These are phyloP conservation scores for Zaprionus vittiger DNA, from an alignment of 1,140 invertebrate species.

Conservation along the genomic window DNA sequence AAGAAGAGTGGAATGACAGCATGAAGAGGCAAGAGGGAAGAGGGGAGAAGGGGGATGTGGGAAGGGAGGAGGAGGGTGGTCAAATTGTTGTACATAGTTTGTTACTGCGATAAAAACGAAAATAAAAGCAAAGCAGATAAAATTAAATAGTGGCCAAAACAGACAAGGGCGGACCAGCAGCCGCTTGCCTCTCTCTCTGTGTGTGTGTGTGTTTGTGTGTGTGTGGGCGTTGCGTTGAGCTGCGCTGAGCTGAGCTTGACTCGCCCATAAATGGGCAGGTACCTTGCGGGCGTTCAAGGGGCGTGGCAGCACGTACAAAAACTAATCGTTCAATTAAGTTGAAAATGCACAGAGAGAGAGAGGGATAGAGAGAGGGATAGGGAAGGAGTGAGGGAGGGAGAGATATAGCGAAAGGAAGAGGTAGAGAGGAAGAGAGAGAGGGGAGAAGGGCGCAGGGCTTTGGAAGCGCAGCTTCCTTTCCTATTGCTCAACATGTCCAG, in stretches of 20 bases:
- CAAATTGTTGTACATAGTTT: conserved; percentile 73
- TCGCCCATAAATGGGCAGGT: conserved; percentile 10
- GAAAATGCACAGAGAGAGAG: conserved; percentile 14
- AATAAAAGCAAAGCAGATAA: conserved; percentile 72
- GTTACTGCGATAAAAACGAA: conserved; percentile 64
- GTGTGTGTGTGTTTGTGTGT: conserved; percentile 7
- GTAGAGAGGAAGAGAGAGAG: conserved; percentile 9
- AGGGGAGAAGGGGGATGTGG: neutral
- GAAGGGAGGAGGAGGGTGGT: neutral
- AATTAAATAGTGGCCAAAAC: conserved; percentile 75
- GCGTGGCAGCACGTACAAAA: conserved; percentile 66
- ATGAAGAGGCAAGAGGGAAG: too few relatives aligned
- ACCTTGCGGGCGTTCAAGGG: conserved; percentile 8
- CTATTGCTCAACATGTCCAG: conserved; percentile 57
- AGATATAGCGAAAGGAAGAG: too few relatives aligned
- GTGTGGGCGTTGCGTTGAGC: conserved; percentile 10
- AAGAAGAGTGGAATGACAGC: too few relatives aligned
- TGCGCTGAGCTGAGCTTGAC: conserved; percentile 11
- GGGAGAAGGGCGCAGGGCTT: neutral
- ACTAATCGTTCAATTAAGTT: conserved; percentile 82
- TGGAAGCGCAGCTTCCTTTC: conserved; percentile 2
- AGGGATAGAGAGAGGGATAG: neutral
- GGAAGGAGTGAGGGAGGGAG: neutral
- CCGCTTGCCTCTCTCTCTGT: neutral
- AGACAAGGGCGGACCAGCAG: conserved; percentile 30